Evolutionary conservation across 2,888 invertebrate genomes (phyloP), one percentile per base, ranked within the genome.

Genomic region (Stenodema calcarata): DNA sequence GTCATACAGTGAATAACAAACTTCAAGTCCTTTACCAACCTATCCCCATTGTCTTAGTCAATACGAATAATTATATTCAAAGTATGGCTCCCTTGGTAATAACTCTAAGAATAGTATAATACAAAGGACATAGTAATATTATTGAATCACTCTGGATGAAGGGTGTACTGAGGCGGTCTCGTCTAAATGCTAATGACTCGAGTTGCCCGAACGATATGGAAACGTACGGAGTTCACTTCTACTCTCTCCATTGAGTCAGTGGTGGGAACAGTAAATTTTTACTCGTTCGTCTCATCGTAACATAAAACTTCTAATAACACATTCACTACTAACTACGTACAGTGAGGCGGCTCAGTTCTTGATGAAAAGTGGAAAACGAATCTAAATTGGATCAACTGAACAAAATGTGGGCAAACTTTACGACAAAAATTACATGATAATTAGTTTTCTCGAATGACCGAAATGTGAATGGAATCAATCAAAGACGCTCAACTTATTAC

Each of bases 141-240:
- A 62, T 23, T 62, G 62, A 62, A 62, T 62, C 23, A 62, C 62
- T 62, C 62, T 1, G 62, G 27, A 62, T 62, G 62, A 62, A 18
- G 62, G 62, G 62, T 23, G 23, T 23, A 27, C 9, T n/a, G 62
- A 62, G 62, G 18, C 78, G 44, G 14, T 78, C 78, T 78, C 78
- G 78, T 78, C 78, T 78, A 78, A 44, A 78, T 78, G 78, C 78
- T 42, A 78, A 78, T 78, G 44, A 78, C 78, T 78, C 23, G 62
- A 62, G 62, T 23, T 23, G 62, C 23, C 23, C 7, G 23, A 62
- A 62, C 23, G 9, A 62, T 62, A 23, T 62, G 62, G 62, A 27
- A 62, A 62, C 62, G 12, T 27, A 62, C 23, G 23, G 62, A 23
- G 62, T 62, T 62, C 23, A 23, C 62, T 62, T 4, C 18, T 18